Conservation (phyloP, 2,113 vertebrate genomes). For the Hippoglossus stenolepis region DNA sequence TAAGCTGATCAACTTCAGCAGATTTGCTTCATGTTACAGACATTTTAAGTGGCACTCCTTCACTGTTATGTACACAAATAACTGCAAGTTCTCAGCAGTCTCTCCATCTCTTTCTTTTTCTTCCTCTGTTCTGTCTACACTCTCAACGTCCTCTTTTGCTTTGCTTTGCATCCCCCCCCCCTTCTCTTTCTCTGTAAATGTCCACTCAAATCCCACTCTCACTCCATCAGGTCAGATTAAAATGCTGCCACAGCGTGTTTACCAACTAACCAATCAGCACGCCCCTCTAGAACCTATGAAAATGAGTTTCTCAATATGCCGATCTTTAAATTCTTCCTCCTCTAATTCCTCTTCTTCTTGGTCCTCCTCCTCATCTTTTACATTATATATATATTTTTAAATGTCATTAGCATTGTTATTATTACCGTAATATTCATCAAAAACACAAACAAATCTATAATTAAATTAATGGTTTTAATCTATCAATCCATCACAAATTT, state of each 20-base stretch:
- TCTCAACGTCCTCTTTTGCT: no score
- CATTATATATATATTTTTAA: not conserved
- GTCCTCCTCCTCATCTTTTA: not conserved
- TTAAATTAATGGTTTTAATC: not conserved
- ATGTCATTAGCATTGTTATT: not conserved
- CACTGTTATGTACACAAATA: no score
- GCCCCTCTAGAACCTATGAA: not conserved
- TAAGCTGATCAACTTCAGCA: no score
- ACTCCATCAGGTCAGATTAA: slow-evolving; percentile 33
- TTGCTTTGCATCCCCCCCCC: no score
- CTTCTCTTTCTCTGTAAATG: not conserved
- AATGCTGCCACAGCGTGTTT: slow-evolving; percentile 29
- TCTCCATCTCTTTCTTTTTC: no score
- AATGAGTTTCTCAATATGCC: no score
- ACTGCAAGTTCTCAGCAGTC: no score
- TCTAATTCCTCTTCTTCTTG: not conserved
- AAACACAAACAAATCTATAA: no score
- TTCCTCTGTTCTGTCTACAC: no score
- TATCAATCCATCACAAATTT: not conserved
- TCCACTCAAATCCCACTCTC: slow-evolving; percentile 7
- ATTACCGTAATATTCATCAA: not conserved
- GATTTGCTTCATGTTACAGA: no score
- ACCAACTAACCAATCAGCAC: slow-evolving; percentile 32
- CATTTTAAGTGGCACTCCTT: no score
- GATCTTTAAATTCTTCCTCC: no score